Evolutionary conservation across 2,797 vertebrate species (phyloP).

Genomic region (Thripadectes ignobilis): DNA sequence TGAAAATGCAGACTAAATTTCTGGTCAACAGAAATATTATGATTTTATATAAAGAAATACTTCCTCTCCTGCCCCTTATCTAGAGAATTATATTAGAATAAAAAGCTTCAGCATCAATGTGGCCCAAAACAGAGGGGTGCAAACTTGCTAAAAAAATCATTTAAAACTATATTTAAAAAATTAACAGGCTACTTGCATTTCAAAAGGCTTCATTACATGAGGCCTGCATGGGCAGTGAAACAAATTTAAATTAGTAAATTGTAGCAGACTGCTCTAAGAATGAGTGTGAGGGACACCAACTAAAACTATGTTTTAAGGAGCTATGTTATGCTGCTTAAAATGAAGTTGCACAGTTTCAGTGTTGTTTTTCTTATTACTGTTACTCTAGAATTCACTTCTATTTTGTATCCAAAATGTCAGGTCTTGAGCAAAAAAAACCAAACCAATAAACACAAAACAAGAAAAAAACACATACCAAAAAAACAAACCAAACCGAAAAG

Average conservation of each 20-base stretch:
- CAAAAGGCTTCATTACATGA: background rate
- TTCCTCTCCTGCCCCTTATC: no score
- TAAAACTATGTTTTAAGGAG: background rate
- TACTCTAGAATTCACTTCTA: background rate
- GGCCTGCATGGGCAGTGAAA: background rate
- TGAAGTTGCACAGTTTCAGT: background rate
- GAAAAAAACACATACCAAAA: no score
- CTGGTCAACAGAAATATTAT: background rate
- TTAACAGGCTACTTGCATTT: background rate
- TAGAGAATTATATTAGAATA: background rate
- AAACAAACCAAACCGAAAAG: background rate
- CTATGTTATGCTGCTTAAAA: background rate
- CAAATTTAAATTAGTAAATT: background rate
- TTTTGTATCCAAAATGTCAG: background rate
- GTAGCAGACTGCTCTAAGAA: background rate
- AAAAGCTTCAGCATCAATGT: background rate
- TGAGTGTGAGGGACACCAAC: fast-evolving
- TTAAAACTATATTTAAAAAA: background rate
- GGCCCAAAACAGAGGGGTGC: background rate
- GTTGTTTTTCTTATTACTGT: background rate
- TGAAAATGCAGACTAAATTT: background rate
- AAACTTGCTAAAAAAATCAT: background rate
- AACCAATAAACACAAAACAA: no score
- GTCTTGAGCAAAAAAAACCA: background rate
- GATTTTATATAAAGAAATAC: background rate